Base-by-base conservation (phyloP, 2,888 invertebrate species). In the Hyposoter dolosus region DNA sequence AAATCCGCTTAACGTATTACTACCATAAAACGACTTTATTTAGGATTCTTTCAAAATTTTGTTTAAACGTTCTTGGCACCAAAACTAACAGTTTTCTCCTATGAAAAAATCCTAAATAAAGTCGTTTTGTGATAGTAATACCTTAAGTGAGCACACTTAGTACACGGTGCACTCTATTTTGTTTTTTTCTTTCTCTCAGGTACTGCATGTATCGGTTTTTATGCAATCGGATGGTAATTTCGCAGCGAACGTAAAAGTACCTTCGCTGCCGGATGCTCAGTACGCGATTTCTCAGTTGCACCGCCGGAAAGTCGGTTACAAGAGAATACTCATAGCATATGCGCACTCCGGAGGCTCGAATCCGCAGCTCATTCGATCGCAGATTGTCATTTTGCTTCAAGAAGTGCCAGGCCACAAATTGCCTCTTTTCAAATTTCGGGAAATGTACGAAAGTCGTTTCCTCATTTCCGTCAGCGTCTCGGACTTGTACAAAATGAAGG, bases 221-320 rank as follows among this genome's bases (percentile, higher is more conserved):
- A 94, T 95, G 60, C 96, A 96, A 93, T 95, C 95, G 0, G 97
- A 97, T 92, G 96, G 96, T 69, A 96, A 95, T 82, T 95, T 96
- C 32, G 95, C 97, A 5, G 98, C 97, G 0, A 95, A 95, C 32
- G 96, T 98, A 0, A 96, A 96, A 91, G 96, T 98, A 0, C 95
- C 96, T 0, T 96, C 96, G 0, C 95, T 96, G 82, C 96, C 96
- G 91, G 97, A 97, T 90, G 96, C 96, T 0, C 95, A 96, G 78
- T 95, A 96, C 32, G 97, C 97, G 47, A 98, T 98, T 88, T 97
- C 98, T 0, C 97, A 97, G 91, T 95, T 98, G 71, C 98, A 98
- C 94, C 96, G 98, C 82, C 96, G 97, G 83, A 97, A 97, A 91
- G 95, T 98, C 82, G 98, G 97, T 9, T 96, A 96, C 88, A 97